Conservation (phyloP, 2,888 invertebrate species). For the Patella caerulea region DNA sequence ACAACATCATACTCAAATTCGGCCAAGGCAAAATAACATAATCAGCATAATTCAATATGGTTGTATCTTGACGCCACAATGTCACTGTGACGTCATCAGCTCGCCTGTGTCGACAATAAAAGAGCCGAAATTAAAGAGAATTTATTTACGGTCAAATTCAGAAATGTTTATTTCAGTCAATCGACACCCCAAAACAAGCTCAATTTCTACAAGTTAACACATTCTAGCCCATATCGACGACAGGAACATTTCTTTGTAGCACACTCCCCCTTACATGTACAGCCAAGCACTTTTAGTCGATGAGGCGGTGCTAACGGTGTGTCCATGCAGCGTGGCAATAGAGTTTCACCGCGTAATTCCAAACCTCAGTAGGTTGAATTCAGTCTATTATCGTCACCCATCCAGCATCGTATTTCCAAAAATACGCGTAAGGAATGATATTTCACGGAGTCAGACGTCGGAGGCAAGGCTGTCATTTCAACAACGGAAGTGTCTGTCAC, state of each 20-base stretch:
- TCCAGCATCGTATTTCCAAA: neutral
- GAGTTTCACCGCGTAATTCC: neutral
- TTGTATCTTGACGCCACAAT: no score
- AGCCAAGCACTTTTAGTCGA: neutral
- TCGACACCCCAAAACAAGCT: no score
- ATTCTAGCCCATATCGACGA: neutral
- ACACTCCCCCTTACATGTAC: no score
- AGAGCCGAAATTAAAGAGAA: no score
- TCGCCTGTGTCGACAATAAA: no score
- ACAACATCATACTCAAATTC: no score
- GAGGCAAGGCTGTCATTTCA: neutral
- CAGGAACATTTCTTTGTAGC: neutral
- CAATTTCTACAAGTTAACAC: neutral
- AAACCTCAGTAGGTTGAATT: neutral
- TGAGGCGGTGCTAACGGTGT: neutral
- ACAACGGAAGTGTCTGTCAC: conserved; percentile 9
- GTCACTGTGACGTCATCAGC: no score
- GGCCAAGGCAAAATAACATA: no score
- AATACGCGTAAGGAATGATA: neutral
- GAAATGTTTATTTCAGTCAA: no score
- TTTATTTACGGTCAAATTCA: no score
- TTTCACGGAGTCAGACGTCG: neutral
- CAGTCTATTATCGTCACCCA: neutral
- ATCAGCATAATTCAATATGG: no score
- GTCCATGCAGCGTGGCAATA: neutral